Evolutionary conservation across 2,113 vertebrate species (phyloP).

Genomic region (Pluvianellus socialis): DNA sequence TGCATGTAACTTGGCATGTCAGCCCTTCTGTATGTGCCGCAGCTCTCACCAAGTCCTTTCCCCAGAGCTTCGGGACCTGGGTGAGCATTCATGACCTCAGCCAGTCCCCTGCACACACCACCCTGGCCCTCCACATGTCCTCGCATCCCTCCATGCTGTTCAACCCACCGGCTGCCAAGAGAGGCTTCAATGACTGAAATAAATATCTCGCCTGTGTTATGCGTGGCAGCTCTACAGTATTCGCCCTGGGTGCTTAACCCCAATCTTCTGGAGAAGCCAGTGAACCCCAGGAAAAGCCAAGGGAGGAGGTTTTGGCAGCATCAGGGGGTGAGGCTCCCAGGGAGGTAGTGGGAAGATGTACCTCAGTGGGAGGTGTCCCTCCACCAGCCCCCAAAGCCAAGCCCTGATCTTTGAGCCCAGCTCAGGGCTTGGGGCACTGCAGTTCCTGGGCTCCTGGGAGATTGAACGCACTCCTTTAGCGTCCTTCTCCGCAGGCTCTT

Average conservation of each 20-base stretch:
- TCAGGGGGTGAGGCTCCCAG: background rate
- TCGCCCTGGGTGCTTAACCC: background rate
- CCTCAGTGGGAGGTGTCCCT: background rate
- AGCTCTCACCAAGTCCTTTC: background rate
- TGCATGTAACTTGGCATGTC: background rate
- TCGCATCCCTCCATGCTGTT: background rate
- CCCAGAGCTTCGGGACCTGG: background rate
- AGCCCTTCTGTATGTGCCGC: background rate
- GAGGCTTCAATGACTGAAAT: background rate
- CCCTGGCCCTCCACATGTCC: background rate
- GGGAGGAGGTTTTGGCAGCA: background rate
- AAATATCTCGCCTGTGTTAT: background rate
- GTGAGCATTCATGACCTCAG: accelerated
- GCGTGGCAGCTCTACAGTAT: background rate
- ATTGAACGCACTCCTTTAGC: background rate
- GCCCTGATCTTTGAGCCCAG: background rate
- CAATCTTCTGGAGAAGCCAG: background rate
- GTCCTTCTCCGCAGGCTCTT: background rate
- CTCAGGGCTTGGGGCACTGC: background rate
- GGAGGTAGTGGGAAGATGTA: background rate
- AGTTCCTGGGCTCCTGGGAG: background rate
- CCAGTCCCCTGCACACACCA: accelerated
- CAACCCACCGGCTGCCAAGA: background rate
- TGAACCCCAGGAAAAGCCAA: background rate
- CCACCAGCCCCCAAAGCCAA: background rate